A percentile compares a stretch with the other conserved stretches of the same genome.
These are phyloP conservation scores for Ptilonorhynchus violaceus DNA, from an alignment of 2,113 vertebrate species.

Conservation along the genomic window DNA sequence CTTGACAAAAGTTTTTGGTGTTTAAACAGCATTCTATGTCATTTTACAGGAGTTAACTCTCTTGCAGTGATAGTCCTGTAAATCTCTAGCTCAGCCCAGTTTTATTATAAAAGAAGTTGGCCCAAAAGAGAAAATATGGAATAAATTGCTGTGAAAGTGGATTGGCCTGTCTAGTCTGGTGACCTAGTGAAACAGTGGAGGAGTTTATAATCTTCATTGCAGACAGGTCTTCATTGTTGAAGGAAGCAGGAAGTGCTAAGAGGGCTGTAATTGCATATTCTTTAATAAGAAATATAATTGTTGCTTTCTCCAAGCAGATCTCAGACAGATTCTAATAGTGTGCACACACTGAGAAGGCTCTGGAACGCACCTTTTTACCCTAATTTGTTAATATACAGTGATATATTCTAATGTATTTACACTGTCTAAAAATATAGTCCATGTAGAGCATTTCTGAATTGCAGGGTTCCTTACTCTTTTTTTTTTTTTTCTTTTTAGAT, in stretches of 20 bases:
- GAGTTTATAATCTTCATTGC: conserved; percentile 51
- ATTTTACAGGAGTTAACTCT: not conserved
- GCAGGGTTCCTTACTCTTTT: not conserved
- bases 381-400: conserved; percentile 50
- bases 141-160: conserved; percentile 19
- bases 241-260: conserved; percentile 63
- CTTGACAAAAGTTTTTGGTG: not conserved
- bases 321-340: conserved; percentile 59
- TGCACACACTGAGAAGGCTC: not conserved
- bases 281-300: conserved; percentile 63
- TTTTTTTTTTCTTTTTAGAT: not conserved
- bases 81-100: not conserved
- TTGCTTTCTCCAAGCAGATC: conserved; percentile 55
- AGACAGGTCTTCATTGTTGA: conserved; percentile 59
- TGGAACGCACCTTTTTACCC: conserved; percentile 44
- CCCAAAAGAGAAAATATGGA: conserved; percentile 19
- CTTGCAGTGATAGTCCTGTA: not conserved
- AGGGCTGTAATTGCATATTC: conserved; percentile 61
- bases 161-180: conserved; percentile 51
- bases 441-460: not conserved
- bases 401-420: conserved; percentile 45
- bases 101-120: not conserved
- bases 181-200: conserved; percentile 47
- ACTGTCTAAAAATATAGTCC: not conserved
- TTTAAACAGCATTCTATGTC: not conserved